phyloP scores from a whole-genome alignment of 2,797 vertebrate species.

The Rousettus madagascariensis region DNA sequence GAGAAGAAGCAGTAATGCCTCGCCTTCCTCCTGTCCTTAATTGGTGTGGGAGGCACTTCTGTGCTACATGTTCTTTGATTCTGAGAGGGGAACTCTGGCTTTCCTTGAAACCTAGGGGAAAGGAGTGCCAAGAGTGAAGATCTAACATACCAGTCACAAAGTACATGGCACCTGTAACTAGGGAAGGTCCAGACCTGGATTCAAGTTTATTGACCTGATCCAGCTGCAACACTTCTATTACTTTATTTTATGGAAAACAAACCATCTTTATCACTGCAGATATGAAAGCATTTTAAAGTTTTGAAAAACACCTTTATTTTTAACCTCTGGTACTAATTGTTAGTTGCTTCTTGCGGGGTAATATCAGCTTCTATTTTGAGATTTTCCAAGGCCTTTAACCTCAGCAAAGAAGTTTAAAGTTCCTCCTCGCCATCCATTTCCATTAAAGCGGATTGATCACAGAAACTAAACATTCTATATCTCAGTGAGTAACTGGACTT shows the following conservation, averaged over 20 bases:
- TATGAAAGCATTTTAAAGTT: background rate
- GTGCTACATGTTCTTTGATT: constrained; percentile 5
- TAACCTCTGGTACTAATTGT: background rate
- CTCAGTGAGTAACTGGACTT: constrained; percentile 56
- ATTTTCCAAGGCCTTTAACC: background rate
- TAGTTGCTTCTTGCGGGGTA: background rate
- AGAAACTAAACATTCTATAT: background rate
- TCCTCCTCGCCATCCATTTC: background rate
- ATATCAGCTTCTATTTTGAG: background rate
- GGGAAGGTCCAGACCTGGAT: background rate
- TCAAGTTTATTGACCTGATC: background rate
- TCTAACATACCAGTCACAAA: rapidly evolving
- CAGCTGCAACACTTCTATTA: too few species aligned
- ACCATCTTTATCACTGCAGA: background rate
- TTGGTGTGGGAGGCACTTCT: background rate
- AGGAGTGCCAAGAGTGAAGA: background rate
- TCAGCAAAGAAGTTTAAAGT: background rate
- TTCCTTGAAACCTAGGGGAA: background rate
- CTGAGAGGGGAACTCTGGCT: background rate
- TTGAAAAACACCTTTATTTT: background rate
- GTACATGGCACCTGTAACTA: rapidly evolving
- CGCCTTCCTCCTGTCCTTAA: background rate
- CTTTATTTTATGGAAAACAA: background rate
- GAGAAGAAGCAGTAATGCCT: background rate
- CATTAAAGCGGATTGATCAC: background rate